Evolutionary conservation across 2,797 vertebrate genomes (phyloP).

Genomic region (Ptychadena robeensis): DNA sequence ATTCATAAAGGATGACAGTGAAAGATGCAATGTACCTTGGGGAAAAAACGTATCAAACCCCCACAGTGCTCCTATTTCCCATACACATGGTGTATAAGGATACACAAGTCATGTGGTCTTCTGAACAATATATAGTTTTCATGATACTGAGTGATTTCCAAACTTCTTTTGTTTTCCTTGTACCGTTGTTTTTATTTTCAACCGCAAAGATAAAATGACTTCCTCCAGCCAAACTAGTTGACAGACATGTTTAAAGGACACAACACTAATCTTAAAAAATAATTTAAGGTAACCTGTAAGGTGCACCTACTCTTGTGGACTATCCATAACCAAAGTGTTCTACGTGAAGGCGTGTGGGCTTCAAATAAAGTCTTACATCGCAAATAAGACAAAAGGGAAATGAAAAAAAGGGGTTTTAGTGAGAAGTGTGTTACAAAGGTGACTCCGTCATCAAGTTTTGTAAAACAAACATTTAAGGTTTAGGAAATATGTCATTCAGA

Average conservation of each 20-base stretch:
- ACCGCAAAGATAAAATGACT: not conserved
- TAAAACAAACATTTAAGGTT: no score
- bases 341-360: not conserved
- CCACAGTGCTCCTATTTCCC: not conserved
- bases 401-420: not conserved
- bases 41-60: not conserved
- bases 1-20: not conserved
- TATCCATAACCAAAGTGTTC: not conserved
- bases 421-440: conserved; percentile 12
- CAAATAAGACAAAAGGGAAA: not conserved
- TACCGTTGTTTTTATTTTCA: not conserved
- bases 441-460: no score
- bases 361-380: not conserved
- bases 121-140: not conserved
- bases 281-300: conserved; percentile 12
- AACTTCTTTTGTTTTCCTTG: not conserved
- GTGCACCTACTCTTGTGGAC: not conserved
- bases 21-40: not conserved
- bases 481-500: not conserved
- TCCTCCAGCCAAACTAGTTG: not conserved
- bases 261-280: not conserved
- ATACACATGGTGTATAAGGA: not conserved
- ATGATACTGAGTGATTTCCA: not conserved
- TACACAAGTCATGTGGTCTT: not conserved
- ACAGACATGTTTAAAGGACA: conserved; percentile 21